Evolutionary conservation across 2,888 invertebrate genomes (phyloP).

Genomic region (Oxycera nigricornis): DNA sequence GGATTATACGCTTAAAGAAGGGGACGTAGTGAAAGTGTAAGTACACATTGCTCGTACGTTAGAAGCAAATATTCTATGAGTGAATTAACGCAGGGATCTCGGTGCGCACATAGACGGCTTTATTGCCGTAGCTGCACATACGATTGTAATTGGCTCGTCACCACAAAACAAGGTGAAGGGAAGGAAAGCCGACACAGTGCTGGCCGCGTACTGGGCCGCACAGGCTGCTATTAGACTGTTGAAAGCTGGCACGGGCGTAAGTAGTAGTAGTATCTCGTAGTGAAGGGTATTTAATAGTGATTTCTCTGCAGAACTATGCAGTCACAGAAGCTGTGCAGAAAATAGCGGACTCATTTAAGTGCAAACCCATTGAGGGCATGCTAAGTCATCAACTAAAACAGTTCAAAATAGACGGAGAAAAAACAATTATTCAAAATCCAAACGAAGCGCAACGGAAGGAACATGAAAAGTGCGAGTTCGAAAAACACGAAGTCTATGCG

Average conservation of each 20-base stretch:
- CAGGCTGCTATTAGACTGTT: conserved; percentile 94
- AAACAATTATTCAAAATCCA: conserved; percentile 96
- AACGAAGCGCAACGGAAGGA: conserved; percentile 96
- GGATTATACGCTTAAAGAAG: conserved; percentile 83
- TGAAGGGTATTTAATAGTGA: neutral
- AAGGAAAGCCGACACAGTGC: conserved; percentile 89
- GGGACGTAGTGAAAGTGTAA: conserved; percentile 97
- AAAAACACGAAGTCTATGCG: conserved; percentile 96
- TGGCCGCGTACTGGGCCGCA: conserved; percentile 94
- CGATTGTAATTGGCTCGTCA: conserved; percentile 84
- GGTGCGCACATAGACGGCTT: conserved; percentile 99
- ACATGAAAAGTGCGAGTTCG: conserved; percentile 95
- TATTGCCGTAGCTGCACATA: conserved; percentile 97
- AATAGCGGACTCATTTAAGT: conserved; percentile 90
- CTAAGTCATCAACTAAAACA: conserved; percentile 94
- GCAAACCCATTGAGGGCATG: conserved; percentile 98
- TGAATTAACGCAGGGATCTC: conserved; percentile 79
- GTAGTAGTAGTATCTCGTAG: conserved; percentile 45
- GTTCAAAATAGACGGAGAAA: conserved; percentile 97
- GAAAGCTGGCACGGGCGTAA: conserved; percentile 88
- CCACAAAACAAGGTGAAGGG: conserved; percentile 80
- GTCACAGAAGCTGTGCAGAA: conserved; percentile 93
- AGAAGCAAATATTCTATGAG: neutral
- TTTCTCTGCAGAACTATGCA: conserved; percentile 73
- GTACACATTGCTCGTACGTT: conserved; percentile 58